Evolutionary conservation across 1,140 invertebrate genomes (phyloP).

Genomic region (Patella vulgata): DNA sequence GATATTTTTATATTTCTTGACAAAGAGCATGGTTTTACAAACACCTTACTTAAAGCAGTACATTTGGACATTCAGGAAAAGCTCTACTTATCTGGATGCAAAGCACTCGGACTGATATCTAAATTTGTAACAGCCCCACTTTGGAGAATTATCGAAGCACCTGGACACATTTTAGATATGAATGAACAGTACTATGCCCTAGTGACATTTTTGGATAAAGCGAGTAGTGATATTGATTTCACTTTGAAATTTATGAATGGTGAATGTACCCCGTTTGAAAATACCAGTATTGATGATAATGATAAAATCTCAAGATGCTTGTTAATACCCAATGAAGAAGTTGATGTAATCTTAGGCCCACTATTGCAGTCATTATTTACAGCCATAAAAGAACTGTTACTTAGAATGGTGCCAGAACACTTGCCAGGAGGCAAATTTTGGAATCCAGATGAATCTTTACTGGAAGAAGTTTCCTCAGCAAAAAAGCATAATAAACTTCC

Average conservation of each 20-base stretch:
- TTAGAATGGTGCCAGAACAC: constrained; percentile 17
- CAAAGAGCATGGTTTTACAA: too few species aligned
- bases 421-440: constrained; percentile 16
- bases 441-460: neutral
- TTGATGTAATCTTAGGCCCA: neutral
- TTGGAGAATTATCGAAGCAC: constrained; percentile 4
- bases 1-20: too few species aligned
- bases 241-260: too few species aligned
- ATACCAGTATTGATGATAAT: neutral
- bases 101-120: constrained; percentile 6
- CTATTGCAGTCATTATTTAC: constrained; percentile 13
- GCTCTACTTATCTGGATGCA: constrained; percentile 2
- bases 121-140: constrained; percentile 9
- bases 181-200: neutral
- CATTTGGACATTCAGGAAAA: too few species aligned
- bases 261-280: too few species aligned
- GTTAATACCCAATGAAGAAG: neutral
- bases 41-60: too few species aligned
- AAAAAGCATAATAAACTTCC: too few species aligned
- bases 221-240: neutral
- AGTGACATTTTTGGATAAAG: too few species aligned
- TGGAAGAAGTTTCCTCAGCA: constrained; percentile 3
- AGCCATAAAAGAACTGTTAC: constrained; percentile 8
- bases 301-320: neutral
- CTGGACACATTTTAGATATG: constrained; percentile 6